A percentile compares a stretch with the other conserved stretches of the same genome.
Evolutionary conservation across 1,140 invertebrate genomes (phyloP).

Genomic region (Drosophila oshimai): DNA sequence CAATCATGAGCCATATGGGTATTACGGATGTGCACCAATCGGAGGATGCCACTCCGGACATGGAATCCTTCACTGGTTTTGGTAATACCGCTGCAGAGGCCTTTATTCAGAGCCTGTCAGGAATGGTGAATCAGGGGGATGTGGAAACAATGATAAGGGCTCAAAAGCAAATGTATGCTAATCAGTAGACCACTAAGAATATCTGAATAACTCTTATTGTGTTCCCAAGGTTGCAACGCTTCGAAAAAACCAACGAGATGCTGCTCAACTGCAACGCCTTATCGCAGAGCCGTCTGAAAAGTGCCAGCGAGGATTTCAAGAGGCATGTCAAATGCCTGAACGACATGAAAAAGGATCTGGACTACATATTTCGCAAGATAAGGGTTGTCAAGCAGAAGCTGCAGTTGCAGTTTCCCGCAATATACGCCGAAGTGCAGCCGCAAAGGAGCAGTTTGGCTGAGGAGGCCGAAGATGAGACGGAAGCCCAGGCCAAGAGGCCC

Average conservation of each 20-base stretch:
- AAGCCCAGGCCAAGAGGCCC: constrained; percentile 34
- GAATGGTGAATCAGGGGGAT: constrained; percentile 95
- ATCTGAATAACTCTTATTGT: background rate
- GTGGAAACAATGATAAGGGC: constrained; percentile 94
- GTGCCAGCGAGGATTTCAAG: constrained; percentile 92
- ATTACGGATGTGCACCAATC: constrained; percentile 36
- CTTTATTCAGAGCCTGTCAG: constrained; percentile 94
- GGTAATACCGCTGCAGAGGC: constrained; percentile 91
- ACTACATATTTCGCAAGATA: constrained; percentile 89
- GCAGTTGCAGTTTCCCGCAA: constrained; percentile 92
- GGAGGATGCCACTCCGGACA: constrained; percentile 54
- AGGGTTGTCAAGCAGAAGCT: constrained; percentile 91
- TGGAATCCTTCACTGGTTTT: constrained; percentile 61
- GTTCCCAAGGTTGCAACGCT: constrained; percentile 91
- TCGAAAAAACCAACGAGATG: constrained; percentile 99
- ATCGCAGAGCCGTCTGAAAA: constrained; percentile 90
- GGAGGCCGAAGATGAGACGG: constrained; percentile 85
- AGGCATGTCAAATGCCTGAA: constrained; percentile 92
- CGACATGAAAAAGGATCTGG: constrained; percentile 88
- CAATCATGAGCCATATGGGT: constrained; percentile 12
- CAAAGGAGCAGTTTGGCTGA: constrained; percentile 85
- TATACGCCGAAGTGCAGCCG: constrained; percentile 87
- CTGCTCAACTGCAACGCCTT: constrained; percentile 96
- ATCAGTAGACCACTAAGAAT: background rate
- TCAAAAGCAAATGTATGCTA: constrained; percentile 94